A percentile compares a stretch with the other conserved stretches of the same genome.
Conservation (phyloP, 2,113 vertebrate genomes). For the Herpailurus yagouaroundi region DNA sequence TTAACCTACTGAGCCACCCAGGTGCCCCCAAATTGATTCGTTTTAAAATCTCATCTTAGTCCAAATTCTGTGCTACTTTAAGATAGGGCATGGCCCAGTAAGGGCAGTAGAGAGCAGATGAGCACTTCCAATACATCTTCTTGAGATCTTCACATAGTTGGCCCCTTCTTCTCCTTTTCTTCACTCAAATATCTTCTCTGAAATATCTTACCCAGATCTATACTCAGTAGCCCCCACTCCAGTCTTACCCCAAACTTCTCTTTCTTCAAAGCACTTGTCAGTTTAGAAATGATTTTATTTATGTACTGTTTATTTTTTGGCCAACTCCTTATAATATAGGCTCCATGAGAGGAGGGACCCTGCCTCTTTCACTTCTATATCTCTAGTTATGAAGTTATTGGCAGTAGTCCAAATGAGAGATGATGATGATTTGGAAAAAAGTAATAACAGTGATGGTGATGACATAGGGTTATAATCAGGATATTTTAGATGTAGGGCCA, state of each 20-base stretch:
- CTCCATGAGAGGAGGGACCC: background rate
- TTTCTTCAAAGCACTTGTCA: background rate
- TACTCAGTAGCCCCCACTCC: background rate
- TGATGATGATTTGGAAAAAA: background rate
- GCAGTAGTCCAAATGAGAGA: background rate
- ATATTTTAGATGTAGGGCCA: background rate
- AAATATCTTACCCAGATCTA: background rate
- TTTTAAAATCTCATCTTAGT: constrained; percentile 19
- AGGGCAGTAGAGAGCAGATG: constrained; percentile 41
- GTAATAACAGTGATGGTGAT: background rate
- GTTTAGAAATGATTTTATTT: constrained; percentile 26
- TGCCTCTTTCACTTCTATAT: background rate
- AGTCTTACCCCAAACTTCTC: background rate
- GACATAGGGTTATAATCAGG: background rate
- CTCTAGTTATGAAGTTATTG: background rate
- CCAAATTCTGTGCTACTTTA: background rate
- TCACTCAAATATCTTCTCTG: background rate
- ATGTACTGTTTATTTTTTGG: background rate
- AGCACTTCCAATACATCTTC: background rate
- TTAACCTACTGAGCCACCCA: too few species aligned
- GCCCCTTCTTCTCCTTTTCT: background rate
- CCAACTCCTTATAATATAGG: background rate
- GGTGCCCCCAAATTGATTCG: background rate
- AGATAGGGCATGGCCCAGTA: background rate
- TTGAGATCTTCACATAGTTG: background rate